Evolutionary conservation across 2,888 invertebrate genomes (phyloP), one percentile per base, ranked within the genome.

Genomic region (Cepaea hortensis): DNA sequence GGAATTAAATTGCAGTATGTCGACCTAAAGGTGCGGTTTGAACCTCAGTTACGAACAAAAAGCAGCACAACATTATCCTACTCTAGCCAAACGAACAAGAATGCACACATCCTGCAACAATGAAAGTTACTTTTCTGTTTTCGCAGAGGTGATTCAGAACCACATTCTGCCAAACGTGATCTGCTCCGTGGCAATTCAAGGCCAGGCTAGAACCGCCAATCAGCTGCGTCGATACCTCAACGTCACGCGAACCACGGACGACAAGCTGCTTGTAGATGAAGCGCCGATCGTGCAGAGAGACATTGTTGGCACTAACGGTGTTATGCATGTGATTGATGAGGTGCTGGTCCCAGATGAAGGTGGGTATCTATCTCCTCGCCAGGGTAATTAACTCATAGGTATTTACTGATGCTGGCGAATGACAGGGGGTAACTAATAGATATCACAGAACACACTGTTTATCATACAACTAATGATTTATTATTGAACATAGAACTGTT

Each of bases 221-320:
- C 94, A 96, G 3, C 95, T 95, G 84, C 95, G 95, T 23, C 95
- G 95, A 72, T 92, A 94, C 88, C 92, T 95, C 88, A 95, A 95
- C 88, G 93, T 95, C 90, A 95, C 94, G 92, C 95, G 95, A 88
- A 95, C 93, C 77, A 91, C 94, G 7, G 95, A 95, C 62, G 95
- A 95, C 87, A 95, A 96, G 87, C 92, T 96, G 70, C 94, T 96
- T 68, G 95, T 96, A 90, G 95, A 96, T 83, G 94, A 93, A 81
- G 96, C 96, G 0, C 95, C 96, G 92, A 95, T 96, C 50, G 93
- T 95, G 7, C 95, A 95, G 85, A 93, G 95, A 4, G 97, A 97
- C 92, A 94, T 93, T 72, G 95, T 97, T 94, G 96, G 96, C 18
- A 96, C 96, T 1, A 96, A 97, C 93, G 97, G 97, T 20, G 96